Base-by-base conservation (phyloP, 2,113 vertebrate species). In the Phoxinus phoxinus region DNA sequence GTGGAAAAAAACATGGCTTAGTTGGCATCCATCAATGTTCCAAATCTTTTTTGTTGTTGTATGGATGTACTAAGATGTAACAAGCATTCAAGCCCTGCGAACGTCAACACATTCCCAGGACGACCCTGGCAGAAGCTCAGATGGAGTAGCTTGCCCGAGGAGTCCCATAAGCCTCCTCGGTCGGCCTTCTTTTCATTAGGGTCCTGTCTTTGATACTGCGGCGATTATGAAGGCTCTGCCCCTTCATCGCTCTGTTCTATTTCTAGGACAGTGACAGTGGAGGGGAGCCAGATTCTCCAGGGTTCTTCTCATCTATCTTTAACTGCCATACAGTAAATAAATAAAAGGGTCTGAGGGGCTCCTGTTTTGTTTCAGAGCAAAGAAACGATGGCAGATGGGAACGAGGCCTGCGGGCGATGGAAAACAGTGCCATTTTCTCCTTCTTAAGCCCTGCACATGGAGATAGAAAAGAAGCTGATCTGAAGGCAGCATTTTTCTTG, bases 381-480 rank as follows among this genome's bases (percentile, higher is more conserved):
- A 85, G 84, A 86, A 80, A 81, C 51, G 56, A 85, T 15, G 74
- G 90, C 90, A 93, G 90, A 92, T 90, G 91, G 91, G 58, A 12
- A 80, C 37, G 25, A 84, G 87, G 87, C 87, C 90, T 82, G 86
- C 46, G 75, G 90, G 85, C 84, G 48, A 27, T 84, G 51, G 85
- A 80, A 86, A 88, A 74, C n/a, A 27, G 11, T 37, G 44, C 65
- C 17, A 37, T 67, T 27, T 53, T 81, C 71, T 46, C 41, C 19
- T 27, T 46, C 19, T 58, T 48, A 25, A 65, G 51, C 59, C 73
- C 73, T 35, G 9, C 58, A 59, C 53, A 46, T 76, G n/a, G 3
- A 19, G 25, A 58, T 11, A 67, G 51, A 17, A 41, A 19, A 63
- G 51, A 30, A 41, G 23, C 44, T 61, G 13, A 71, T 71, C 23